Base-by-base conservation (phyloP, 2,113 vertebrate genomes). In the Azemiops feae region DNA sequence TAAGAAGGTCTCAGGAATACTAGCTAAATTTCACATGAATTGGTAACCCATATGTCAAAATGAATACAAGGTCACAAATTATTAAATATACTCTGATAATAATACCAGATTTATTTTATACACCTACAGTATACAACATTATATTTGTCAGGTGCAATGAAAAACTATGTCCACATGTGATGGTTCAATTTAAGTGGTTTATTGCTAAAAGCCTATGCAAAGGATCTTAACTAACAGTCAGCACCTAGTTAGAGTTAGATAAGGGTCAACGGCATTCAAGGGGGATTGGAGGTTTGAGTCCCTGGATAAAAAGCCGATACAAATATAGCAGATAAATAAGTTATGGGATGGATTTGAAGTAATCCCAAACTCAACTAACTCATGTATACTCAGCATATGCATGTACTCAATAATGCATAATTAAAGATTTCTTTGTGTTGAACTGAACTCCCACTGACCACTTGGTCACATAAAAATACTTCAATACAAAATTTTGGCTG, bases 51-150 rank as follows among this genome's bases (percentile, higher is more conserved):
- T 57, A 7, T 54, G 90, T 60, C 64, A 69, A 92, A 95, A 94
- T 88, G 87, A 95, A 86, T 23, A 18, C 85, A 92, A 91, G 55
- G 94, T 88, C 94, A 91, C 94, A 94, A 93, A 93, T 94, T 47
- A 96, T 96, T 94, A 92, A 93, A 95, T 96, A 39, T 87, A 92
- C 57, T 92, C 93, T 27, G 57, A 60, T 60, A 60, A 60, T 60
- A 27, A 60, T 60, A 27, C 25, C 57, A 60, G 57, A 27, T 60
- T 60, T 14, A 69, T 69, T 69, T n/a, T 69, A 69, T n/a, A 69
- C 12, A 69, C 12, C 30, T 11, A 64, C 25, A 30, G 58, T 69
- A n/a, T 69, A 69, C 30, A 14, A 93, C 92, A 95, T 94, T 91
- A 95, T 89, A 91, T 95, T 92, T 58, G 3, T 60, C 27, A 60